Conservation (phyloP, 2,888 invertebrate species). For the Saturnia pavonia region DNA sequence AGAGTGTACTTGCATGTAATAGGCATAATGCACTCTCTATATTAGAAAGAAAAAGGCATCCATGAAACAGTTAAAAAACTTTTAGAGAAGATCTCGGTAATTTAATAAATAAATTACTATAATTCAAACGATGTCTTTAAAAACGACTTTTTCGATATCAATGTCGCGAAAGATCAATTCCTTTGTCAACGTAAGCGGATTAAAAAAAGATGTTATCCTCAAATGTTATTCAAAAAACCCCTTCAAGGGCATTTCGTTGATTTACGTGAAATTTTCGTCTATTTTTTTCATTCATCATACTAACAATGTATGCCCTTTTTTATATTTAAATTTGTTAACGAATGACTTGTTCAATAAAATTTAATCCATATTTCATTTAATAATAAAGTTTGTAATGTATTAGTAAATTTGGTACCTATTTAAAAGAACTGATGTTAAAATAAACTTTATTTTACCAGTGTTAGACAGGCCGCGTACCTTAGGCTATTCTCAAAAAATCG, state of each 20-base stretch:
- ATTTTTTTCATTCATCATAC: not conserved
- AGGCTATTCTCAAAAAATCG: constrained; percentile 65
- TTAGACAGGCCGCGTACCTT: constrained; percentile 31
- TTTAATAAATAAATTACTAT: too few species aligned
- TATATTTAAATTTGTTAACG: not conserved
- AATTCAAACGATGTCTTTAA: too few species aligned
- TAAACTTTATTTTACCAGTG: constrained; percentile 9
- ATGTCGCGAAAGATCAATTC: not conserved
- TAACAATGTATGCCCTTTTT: not conserved
- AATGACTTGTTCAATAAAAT: not conserved
- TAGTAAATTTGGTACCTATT: not conserved
- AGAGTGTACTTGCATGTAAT: not conserved
- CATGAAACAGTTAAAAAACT: too few species aligned
- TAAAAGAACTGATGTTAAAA: constrained; percentile 1
- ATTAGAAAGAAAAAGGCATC: too few species aligned
- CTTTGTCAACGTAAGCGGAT: not conserved
- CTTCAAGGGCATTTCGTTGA: not conserved
- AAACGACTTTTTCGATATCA: too few species aligned
- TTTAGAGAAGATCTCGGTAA: too few species aligned
- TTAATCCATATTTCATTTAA: not conserved
- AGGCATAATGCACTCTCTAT: not conserved
- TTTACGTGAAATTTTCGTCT: not conserved
- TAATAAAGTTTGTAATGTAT: not conserved
- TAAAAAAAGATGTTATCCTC: not conserved
- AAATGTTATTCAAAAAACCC: not conserved